Percentiles rank a stretch among this genome's conserved stretches.
Evolutionary conservation across 2,113 vertebrate species (phyloP).

Genomic region (Chloroceryle aenea): DNA sequence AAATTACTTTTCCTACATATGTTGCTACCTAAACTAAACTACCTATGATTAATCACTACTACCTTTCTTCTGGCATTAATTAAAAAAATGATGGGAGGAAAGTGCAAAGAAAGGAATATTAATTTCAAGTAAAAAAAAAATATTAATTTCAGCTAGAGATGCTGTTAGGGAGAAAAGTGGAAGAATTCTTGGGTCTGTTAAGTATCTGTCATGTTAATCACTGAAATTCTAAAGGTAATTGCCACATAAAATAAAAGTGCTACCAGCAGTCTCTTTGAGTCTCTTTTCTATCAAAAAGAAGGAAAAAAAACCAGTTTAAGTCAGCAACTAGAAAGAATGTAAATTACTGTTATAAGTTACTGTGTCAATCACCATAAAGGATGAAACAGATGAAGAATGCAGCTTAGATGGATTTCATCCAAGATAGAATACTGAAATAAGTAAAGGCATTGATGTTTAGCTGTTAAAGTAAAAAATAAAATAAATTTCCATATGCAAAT

Average conservation of each 20-base stretch:
- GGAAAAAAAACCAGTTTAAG: not conserved
- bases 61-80: not conserved
- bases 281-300: not conserved
- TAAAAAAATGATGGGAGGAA: not conserved
- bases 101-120: not conserved
- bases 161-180: not conserved
- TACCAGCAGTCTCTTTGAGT: not conserved
- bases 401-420: not conserved
- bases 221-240: not conserved
- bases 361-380: not conserved
- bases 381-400: not conserved
- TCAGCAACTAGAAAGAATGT: not conserved
- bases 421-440: not conserved
- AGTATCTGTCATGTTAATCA: not conserved
- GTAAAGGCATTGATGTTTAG: not conserved
- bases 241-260: not conserved
- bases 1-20: not conserved
- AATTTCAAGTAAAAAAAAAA: not conserved
- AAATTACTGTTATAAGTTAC: not conserved
- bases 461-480: not conserved
- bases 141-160: not conserved
- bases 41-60: not conserved
- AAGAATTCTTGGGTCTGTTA: not conserved
- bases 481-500: not conserved
- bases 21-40: slow-evolving; percentile 9